phyloP scores from a whole-genome alignment of 2,888 invertebrate species.

The Polyommatus icarus region DNA sequence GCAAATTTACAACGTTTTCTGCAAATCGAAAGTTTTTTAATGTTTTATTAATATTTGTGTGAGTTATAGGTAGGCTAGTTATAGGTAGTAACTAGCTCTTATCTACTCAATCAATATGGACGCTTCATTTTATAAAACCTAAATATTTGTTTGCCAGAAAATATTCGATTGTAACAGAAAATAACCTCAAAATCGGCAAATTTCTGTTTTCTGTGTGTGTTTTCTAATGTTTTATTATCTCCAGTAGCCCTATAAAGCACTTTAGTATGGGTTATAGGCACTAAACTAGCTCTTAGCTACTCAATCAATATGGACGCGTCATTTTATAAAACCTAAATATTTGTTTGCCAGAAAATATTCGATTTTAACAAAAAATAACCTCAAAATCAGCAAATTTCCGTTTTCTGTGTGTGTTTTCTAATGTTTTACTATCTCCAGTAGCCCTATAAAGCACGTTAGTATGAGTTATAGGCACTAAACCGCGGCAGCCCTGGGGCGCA shows the following conservation, averaged over 20 bases:
- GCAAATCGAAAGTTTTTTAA: background rate
- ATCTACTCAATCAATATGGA: too few species aligned
- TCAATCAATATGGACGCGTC: too few species aligned
- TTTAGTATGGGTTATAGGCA: background rate
- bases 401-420: background rate
- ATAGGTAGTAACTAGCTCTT: too few species aligned
- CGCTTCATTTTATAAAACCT: too few species aligned
- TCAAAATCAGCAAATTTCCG: background rate
- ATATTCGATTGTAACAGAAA: too few species aligned
- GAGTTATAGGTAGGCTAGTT: too few species aligned
- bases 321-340: too few species aligned
- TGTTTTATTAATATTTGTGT: background rate
- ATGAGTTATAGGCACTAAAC: slow-evolving; percentile 7
- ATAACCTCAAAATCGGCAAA: too few species aligned
- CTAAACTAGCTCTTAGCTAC: too few species aligned
- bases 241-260: background rate
- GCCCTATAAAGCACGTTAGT: slow-evolving; percentile 4
- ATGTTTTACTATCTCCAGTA: background rate
- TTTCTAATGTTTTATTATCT: background rate
- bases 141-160: too few species aligned
- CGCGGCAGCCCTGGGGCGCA: slow-evolving; percentile 34
- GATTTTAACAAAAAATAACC: too few species aligned
- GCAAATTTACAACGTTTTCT: background rate
- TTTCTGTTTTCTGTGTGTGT: background rate
- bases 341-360: too few species aligned